Evolutionary conservation across 2,888 invertebrate species (phyloP), one percentile per base, ranked within the genome.

Genomic region (Archaeoteleia sp.): DNA sequence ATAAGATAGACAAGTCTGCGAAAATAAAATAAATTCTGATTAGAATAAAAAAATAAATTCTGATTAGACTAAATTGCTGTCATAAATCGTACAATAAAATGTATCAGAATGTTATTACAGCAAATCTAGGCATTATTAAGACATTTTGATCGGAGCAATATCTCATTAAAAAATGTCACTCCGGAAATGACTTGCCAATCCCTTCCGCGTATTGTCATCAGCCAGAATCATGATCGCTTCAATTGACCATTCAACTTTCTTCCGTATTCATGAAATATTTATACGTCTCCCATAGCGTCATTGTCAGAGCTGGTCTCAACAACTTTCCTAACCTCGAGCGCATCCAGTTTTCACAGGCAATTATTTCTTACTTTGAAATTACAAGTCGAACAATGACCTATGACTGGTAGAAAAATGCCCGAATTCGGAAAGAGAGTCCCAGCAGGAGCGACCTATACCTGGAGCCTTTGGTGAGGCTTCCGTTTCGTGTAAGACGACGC

Each of bases 291-390:
- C 12, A 49, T 37, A 75, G 74, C 62, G 73, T 75, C 74, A 79
- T 82, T 82, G 82, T 82, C 74, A 66, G 74, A 66, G 46, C 65
- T 72, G 75, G 75, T 82, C 78, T 79, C 79, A 80, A 82, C 80
- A 78, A 76, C 71, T 68, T 73, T 75, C 74, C 62, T 40, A 60
- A 69, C 54, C 63, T 51, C 43, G 20, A 20, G 5, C 20, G 20
- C 42, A 42, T 13, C 15, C 46, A 71, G 74, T 71, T 78, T 77
- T 78, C 74, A 76, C 76, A 72, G 75, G 70, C 76, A 78, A 80
- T 80, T 79, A 79, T 80, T 78, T 74, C 70, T 54, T 71, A 66
- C 73, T 66, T 43, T 14, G 35, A 66, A 58, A 60, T 43, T 40
- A 46, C 48, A 61, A 55, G 51, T 27, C 42, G 40, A 48, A 54